Evolutionary conservation across 2,888 invertebrate genomes (phyloP), one percentile per base, ranked within the genome.

Genomic region (Orthosia incerta): DNA sequence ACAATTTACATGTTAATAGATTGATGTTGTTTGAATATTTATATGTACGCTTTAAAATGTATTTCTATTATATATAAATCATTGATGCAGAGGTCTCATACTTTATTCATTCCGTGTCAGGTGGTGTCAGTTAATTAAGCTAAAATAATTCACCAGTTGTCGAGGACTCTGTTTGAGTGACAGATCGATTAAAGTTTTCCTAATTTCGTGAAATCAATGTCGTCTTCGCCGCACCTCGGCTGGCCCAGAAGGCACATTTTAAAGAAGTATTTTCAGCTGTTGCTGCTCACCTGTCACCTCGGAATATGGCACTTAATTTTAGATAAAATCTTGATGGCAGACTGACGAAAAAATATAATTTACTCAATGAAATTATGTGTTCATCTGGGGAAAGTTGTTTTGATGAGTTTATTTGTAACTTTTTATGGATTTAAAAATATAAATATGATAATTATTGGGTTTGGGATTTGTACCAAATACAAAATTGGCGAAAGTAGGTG

Each of bases 101-200:
- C 26, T 76, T 65, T 74, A 76, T 86, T 78, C 67, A 79, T 65
- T 63, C 60, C 50, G 60, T 77, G 74, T 82, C 82, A 79, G 77
- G 74, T 76, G 74, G 26, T 82, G 75, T 79, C 77, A 80, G 71
- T 77, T 86, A 80, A 87, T 83, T 83, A 78, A 79, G 65, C 65
- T 78, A 71, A 82, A 84, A 83, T 83, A 82, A 81, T 77, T 81
- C 69, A 67, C 74, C 74, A 77, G 76, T 85, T 83, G 75, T 80
- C 48, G 67, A 78, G 76, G 69, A 63, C 64, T 79, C 76, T 68
- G 79, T 79, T 87, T 87, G 90, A 90, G 82, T 89, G 92, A 89
- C 91, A 91, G 90, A 87, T 89, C 88, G 90, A 92, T 92, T 91
- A 88, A 92, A 92, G 87, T 85, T 85, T 79, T 61, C 74, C 68